Evolutionary conservation across 1,140 invertebrate genomes (phyloP).

Genomic region (Yoshiicerus persimilis): DNA sequence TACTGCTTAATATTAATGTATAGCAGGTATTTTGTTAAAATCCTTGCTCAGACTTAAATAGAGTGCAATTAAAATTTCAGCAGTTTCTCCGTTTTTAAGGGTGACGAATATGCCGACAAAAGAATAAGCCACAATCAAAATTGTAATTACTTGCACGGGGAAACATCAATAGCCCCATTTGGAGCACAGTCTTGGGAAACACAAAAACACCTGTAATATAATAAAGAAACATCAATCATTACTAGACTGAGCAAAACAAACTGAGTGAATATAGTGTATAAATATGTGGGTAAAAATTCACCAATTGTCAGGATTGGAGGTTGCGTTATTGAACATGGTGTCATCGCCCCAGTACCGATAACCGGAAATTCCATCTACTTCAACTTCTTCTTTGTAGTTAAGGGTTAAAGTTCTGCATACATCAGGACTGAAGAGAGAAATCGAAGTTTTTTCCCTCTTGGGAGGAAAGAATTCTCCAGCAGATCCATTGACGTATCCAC

Average conservation of each 20-base stretch:
- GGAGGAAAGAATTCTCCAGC: conserved; percentile 78
- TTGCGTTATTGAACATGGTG: conserved; percentile 68
- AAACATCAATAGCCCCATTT: conserved; percentile 44
- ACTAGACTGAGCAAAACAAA: neutral
- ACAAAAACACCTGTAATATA: conserved; percentile 43
- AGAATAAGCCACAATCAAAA: neutral
- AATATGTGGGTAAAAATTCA: neutral
- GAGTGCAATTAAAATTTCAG: too few relatives aligned
- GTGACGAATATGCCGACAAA: too few relatives aligned
- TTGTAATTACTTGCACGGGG: conserved; percentile 40
- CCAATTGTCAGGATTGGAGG: conserved; percentile 65
- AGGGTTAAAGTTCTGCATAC: conserved; percentile 57
- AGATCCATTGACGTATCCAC: conserved; percentile 67
- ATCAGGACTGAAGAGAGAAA: conserved; percentile 52
- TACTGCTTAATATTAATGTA: too few relatives aligned
- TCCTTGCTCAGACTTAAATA: too few relatives aligned
- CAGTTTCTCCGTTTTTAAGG: too few relatives aligned
- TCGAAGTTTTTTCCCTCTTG: conserved; percentile 49
- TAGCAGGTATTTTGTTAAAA: too few relatives aligned
- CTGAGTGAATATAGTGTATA: neutral
- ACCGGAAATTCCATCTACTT: conserved; percentile 61
- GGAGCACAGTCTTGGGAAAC: conserved; percentile 34
- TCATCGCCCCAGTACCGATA: conserved; percentile 63
- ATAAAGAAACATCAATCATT: neutral
- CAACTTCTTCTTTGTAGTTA: conserved; percentile 60